Base-by-base conservation (phyloP, 2,113 vertebrate species). In the Mormyrus iriodes region DNA sequence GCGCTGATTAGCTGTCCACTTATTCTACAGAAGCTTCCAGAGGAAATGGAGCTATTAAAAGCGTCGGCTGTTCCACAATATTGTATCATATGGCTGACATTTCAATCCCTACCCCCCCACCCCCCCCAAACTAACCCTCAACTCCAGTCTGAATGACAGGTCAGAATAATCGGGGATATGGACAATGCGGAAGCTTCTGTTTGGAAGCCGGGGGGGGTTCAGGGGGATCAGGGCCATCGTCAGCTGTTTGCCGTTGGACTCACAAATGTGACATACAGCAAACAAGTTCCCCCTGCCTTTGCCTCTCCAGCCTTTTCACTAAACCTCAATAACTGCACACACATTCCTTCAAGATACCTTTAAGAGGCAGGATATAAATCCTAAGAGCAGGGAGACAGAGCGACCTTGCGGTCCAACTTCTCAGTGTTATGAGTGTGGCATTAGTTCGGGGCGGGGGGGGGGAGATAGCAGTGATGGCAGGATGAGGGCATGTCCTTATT, bases 121-220 rank as follows among this genome's bases (percentile, higher is more conserved):
- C 10, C 58, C 12, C 93, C 91, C 92, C 93, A 92, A 89, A 91
- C 90, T 91, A 89, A 92, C 91, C 91, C 90, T 91, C 90, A 89
- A 86, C 88, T 84, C 87, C 89, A 91, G 87, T 90, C 92, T 86
- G 94, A 95, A 95, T 91, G 94, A 95, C 93, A 96, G 94, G 96
- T 96, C 96, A 94, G 95, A 92, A 91, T 93, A 94, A 42, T 42
- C 13, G 35, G 93, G 94, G 96, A 94, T 96, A 96, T 95, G 95
- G 93, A 97, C 94, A 96, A 97, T 95, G 95, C 95, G 95, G 96
- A 93, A 91, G 93, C 93, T 94, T 93, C 92, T 93, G n/a, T 69
- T 69, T 13, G 61, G 61, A 27, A 69, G 61, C 61, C 61, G 24
- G 58, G n/a, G n/a, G n/a, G n/a, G 61, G 61, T 69, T n/a, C 61